A percentile compares a stretch with the other conserved stretches of the same genome.
Conservation (phyloP, 2,113 vertebrate species). For the Serilophus lunatus region DNA sequence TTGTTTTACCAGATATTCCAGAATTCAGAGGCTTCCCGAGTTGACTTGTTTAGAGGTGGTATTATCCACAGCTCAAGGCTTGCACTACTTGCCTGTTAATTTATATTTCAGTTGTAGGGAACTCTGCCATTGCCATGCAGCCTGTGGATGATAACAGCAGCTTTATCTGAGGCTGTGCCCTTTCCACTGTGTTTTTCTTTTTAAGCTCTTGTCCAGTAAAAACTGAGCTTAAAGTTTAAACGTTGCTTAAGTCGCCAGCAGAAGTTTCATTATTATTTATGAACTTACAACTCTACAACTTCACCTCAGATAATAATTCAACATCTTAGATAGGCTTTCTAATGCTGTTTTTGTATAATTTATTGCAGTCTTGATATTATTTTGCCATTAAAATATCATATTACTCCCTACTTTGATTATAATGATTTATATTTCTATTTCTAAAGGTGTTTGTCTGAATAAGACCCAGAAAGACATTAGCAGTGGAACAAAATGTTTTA, state of each 20-base stretch:
- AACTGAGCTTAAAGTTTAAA: conserved; percentile 13
- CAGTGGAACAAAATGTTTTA: conserved; percentile 1
- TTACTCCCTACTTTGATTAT: conserved; percentile 28
- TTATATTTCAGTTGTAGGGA: neutral
- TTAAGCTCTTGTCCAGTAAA: neutral
- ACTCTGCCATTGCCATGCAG: neutral
- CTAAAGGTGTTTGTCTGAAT: neutral
- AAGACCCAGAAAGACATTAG: conserved; percentile 2
- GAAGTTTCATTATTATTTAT: conserved; percentile 60
- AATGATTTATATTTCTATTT: conserved; percentile 56
- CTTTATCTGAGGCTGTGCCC: neutral
- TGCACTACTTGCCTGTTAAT: neutral
- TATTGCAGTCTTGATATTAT: conserved; percentile 37
- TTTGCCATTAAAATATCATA: conserved; percentile 55
- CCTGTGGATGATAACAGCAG: neutral
- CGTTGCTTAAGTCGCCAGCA: conserved; percentile 1
- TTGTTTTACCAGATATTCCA: neutral
- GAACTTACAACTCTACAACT: neutral
- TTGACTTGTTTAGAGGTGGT: neutral
- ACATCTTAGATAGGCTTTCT: neutral
- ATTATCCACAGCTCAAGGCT: neutral
- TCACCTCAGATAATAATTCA: conserved; percentile 54
- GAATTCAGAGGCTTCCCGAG: neutral
- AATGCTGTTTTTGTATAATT: conserved; percentile 12
- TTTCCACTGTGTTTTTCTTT: neutral